Evolutionary conservation across 2,797 vertebrate species (phyloP).

Genomic region (Lophius americanus): DNA sequence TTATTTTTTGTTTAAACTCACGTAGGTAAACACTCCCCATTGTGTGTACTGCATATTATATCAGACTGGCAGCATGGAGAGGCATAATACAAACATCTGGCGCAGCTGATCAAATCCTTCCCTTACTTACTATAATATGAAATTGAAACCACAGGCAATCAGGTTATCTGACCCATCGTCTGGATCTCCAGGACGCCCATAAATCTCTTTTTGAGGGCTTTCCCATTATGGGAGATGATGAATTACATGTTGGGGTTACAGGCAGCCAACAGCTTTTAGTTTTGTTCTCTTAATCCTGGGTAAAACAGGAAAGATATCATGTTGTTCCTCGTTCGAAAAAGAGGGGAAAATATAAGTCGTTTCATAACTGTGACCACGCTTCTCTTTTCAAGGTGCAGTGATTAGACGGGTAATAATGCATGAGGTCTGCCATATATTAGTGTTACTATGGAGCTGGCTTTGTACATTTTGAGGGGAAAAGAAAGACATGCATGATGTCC

Average conservation of each 20-base stretch:
- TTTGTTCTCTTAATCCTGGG: slow-evolving; percentile 14
- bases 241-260: slow-evolving; percentile 19
- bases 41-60: slow-evolving; percentile 22
- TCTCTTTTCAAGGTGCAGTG: slow-evolving; percentile 30
- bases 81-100: slow-evolving; percentile 27
- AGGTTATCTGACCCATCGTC: slow-evolving; percentile 47
- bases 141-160: slow-evolving; percentile 48
- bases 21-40: neutral
- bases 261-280: slow-evolving; percentile 13
- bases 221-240: slow-evolving; percentile 26
- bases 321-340: slow-evolving; percentile 21
- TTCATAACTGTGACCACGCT: slow-evolving; percentile 1
- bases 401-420: slow-evolving; percentile 22
- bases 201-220: slow-evolving; percentile 39
- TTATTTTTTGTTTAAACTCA: too few species aligned
- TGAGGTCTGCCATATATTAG: slow-evolving; percentile 9
- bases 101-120: slow-evolving; percentile 35
- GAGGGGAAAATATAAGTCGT: neutral
- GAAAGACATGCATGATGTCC: slow-evolving; percentile 32
- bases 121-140: slow-evolving; percentile 16
- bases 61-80: slow-evolving; percentile 20
- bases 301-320: slow-evolving; percentile 24
- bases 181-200: slow-evolving; percentile 37
- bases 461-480: slow-evolving; percentile 11
- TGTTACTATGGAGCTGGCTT: slow-evolving; percentile 10